Evolutionary conservation across 2,113 vertebrate species (phyloP).

Genomic region (Anseranas semipalmata): DNA sequence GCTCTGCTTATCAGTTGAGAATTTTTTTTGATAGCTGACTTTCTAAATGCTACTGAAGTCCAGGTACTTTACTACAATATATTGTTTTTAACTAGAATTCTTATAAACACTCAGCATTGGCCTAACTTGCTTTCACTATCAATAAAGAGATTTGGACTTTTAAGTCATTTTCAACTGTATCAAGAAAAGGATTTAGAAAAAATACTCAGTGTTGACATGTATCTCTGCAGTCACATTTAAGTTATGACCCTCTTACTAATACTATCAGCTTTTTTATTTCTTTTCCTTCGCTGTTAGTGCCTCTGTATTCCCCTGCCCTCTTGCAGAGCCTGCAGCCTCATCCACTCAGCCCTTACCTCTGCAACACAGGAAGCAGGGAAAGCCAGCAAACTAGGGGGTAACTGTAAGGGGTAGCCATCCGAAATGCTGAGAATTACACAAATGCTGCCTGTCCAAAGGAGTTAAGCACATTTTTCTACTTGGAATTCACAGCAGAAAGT

Average conservation of each 20-base stretch:
- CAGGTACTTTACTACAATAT: background rate
- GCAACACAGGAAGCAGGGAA: background rate
- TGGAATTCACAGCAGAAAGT: background rate
- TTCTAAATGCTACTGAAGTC: background rate
- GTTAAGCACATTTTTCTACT: background rate
- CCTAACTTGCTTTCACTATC: background rate
- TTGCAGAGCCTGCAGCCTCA: background rate
- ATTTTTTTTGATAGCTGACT: background rate
- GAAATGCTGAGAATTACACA: background rate
- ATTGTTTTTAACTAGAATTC: background rate
- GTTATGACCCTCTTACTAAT: background rate
- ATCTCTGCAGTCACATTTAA: background rate
- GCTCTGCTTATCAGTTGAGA: background rate
- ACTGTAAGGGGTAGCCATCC: background rate
- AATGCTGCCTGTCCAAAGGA: background rate
- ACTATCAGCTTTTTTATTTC: background rate
- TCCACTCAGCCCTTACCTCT: no score
- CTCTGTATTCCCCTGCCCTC: background rate
- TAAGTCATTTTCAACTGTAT: background rate
- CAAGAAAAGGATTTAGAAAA: background rate
- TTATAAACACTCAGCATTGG: background rate
- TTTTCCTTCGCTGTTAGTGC: background rate
- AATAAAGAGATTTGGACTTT: background rate
- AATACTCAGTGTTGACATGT: background rate
- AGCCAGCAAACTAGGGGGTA: background rate